phyloP scores from a whole-genome alignment of 2,797 vertebrate genomes.

The Gobionotothen gibberifrons region DNA sequence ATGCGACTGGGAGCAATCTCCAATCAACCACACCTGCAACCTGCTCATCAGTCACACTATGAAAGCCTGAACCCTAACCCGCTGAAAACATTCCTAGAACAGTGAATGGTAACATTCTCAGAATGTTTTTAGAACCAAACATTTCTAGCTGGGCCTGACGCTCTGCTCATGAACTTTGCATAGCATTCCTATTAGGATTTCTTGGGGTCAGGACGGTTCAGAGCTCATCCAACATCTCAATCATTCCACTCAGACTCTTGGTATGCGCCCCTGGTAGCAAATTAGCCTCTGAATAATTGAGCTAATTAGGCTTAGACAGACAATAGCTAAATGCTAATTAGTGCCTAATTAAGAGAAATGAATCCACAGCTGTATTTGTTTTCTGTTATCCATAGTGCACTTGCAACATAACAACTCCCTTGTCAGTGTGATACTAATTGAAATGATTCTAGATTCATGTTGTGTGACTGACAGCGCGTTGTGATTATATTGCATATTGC shows the following conservation, averaged over 20 bases:
- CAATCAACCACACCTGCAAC: too few species aligned
- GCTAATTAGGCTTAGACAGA: slow-evolving; percentile 79
- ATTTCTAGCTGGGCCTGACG: neutral
- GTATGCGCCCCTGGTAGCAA: slow-evolving; percentile 62
- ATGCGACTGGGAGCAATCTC: too few species aligned
- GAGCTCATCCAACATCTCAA: slow-evolving; percentile 62
- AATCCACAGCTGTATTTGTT: slow-evolving; percentile 76
- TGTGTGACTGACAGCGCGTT: slow-evolving; percentile 56
- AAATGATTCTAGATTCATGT: slow-evolving; percentile 59
- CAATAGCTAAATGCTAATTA: slow-evolving; percentile 80
- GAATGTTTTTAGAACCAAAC: too few species aligned
- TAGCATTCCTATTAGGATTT: slow-evolving; percentile 32
- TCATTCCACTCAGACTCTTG: slow-evolving; percentile 59
- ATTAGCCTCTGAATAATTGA: slow-evolving; percentile 76
- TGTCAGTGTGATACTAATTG: slow-evolving; percentile 60
- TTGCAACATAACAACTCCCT: slow-evolving; percentile 62
- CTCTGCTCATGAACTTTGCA: slow-evolving; percentile 21
- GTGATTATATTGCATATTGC: slow-evolving; percentile 32
- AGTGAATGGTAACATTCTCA: too few species aligned
- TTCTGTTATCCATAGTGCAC: slow-evolving; percentile 59
- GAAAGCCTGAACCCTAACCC: too few species aligned
- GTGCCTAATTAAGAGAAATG: slow-evolving; percentile 77
- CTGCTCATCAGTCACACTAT: too few species aligned
- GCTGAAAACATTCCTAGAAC: too few species aligned
- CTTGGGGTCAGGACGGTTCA: slow-evolving; percentile 53